Evolutionary conservation across 2,113 vertebrate genomes (phyloP), one percentile per base, ranked within the genome.

Genomic region (Lamprotornis superbus): DNA sequence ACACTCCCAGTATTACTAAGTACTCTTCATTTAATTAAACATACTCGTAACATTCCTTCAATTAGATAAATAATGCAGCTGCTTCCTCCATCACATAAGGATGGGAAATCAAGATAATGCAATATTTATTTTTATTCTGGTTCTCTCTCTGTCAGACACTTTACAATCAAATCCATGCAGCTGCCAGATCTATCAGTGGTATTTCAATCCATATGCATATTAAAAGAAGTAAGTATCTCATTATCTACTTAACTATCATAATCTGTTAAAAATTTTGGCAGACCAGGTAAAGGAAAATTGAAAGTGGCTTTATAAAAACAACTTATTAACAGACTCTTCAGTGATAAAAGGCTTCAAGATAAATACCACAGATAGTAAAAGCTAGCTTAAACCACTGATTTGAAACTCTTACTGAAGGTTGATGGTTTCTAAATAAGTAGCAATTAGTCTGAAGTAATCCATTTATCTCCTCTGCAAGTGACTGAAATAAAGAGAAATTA

Each of bases 21-120:
- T 83, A 92, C 28, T 70, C 23, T 37, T 89, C 60, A 87, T 89
- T 95, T 93, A 95, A 91, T 95, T 94, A 94, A 94, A 86, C 71
- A 89, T 56, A 83, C 37, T 83, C 4, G 1, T 40, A 94, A 86
- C 56, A 35, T 71, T 89, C 70, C 49, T 83, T 92, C 90, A 86
- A 95, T 94, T 95, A 96, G 88, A 89, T 93, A 93, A 96, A 96
- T 96, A 96, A 96, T 87, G 83, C 76, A 90, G 83, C 73, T 93
- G 53, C 65, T 83, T 90, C 68, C 80, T 83, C 60, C 19, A 9
- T 60, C 90, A 53, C 42, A 67, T 46, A 83, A 86, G 52, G 57
- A 83, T 47, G 40, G 47, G 56, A 93, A 90, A 89, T 80, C 73
- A 93, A 83, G 90, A 93, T 55, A 94, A 96, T 80, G 80, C 44